Evolutionary conservation across 2,888 invertebrate species (phyloP).

Genomic region (Odontomyia ornata): DNA sequence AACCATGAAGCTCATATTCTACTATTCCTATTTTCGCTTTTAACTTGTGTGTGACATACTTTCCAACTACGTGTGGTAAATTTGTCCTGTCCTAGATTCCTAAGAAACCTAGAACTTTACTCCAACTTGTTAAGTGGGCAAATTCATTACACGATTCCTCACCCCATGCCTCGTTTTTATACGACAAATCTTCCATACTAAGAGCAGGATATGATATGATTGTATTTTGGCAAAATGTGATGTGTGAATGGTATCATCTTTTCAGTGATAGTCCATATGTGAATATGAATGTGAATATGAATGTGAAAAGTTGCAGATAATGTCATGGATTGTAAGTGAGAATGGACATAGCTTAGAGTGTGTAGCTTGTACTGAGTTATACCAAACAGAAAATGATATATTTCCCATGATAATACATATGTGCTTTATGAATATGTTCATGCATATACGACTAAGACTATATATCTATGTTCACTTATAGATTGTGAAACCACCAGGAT

Average conservation of each 20-base stretch:
- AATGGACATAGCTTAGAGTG: not conserved
- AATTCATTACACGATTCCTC: slow-evolving; percentile 46
- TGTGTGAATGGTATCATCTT: slow-evolving; percentile 16
- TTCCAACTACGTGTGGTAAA: not conserved
- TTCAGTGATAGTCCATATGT: slow-evolving; percentile 2
- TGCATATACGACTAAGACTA: too few relatives aligned
- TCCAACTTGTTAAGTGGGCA: slow-evolving; percentile 48
- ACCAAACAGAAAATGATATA: slow-evolving; percentile 49
- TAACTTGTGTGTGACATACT: slow-evolving; percentile 11
- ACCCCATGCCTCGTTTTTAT: slow-evolving; percentile 19
- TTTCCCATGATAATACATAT: slow-evolving; percentile 49
- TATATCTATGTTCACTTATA: slow-evolving; percentile 46
- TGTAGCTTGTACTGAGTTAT: slow-evolving; percentile 14
- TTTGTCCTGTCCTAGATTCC: slow-evolving; percentile 1
- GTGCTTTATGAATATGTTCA: not conserved
- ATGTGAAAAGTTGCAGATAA: slow-evolving; percentile 34
- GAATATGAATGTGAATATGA: slow-evolving; percentile 1
- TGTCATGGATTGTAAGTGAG: slow-evolving; percentile 32
- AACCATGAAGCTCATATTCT: too few relatives aligned
- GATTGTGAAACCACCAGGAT: slow-evolving; percentile 64
- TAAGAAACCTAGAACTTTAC: slow-evolving; percentile 30
- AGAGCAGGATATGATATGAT: not conserved
- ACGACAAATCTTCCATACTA: not conserved
- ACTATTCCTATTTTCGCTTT: too few relatives aligned
- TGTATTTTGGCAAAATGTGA: not conserved